Percentiles rank a stretch among this genome's conserved stretches.
Evolutionary conservation across 2,113 vertebrate species (phyloP).

Genomic region (Ciconia boyciana): DNA sequence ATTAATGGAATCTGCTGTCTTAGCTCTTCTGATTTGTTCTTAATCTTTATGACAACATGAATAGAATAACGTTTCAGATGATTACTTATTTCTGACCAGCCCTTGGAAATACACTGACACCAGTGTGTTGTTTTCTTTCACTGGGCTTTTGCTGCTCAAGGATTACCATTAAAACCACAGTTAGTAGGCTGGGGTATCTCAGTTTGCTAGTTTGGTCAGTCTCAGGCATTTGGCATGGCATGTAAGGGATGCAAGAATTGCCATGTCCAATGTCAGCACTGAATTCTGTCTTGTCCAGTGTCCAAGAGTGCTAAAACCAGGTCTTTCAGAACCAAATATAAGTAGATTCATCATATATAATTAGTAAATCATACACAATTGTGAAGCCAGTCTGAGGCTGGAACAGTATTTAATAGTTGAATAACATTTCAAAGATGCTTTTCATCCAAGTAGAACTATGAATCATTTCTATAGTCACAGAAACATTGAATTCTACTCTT

Average conservation of each 20-base stretch:
- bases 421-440: neutral
- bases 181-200: neutral
- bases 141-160: neutral
- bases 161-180: neutral
- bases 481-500: neutral
- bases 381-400: neutral
- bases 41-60: neutral
- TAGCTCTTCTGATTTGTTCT: neutral
- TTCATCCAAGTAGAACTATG: neutral
- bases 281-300: neutral
- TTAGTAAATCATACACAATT: neutral
- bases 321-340: neutral
- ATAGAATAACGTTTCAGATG: neutral
- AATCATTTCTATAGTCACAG: neutral
- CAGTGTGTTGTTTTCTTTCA: neutral
- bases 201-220: neutral
- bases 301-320: neutral
- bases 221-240: neutral
- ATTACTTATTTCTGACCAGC: neutral
- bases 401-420: neutral
- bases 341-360: neutral
- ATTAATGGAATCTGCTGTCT: conserved; percentile 20
- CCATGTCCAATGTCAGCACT: neutral
- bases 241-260: neutral
- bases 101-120: neutral